Evolutionary conservation across 2,888 invertebrate genomes (phyloP), one percentile per base, ranked within the genome.

Genomic region (Meliscaeva auricollis): DNA sequence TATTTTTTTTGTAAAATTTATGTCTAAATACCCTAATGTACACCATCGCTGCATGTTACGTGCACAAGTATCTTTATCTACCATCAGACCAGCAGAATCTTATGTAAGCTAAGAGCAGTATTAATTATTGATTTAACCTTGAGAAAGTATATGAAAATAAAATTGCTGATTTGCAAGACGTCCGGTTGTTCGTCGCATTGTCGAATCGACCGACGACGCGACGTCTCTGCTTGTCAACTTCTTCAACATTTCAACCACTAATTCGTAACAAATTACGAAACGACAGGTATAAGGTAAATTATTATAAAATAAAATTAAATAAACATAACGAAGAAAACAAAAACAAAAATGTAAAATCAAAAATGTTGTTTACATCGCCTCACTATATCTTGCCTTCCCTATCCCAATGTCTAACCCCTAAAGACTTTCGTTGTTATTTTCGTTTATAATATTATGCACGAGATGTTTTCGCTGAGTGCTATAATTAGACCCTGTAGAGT

Each of bases 111-210:
- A 54, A 66, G 74, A 64, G 58, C 52, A 68, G 80, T 76, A 84
- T 80, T 80, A 84, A 84, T 84, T 84, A 84, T 84, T 84, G 80
- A 84, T 84, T 80, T 80, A 84, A 68, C 84, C 84, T 84, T 84
- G 75, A 76, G 72, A 46, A 41, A 41, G 26, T 50, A 46, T 64
- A 76, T 72, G 80, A 84, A 84, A 75, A 84, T 84, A 84, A 72
- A 84, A 60, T 75, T 72, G 52, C 64, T 84, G 58, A 79, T 69
- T 41, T 77, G 74, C 74, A 74, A 70, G 60, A 50, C 44, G 62
- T 48, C 74, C 35, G 60, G 38, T 50, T 41, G 48, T 56, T 46
- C 50, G 32, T 64, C 32, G 60, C 26, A 26, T 26, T 4, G 26
- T 26, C 38, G 35, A 35, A 9, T 38, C 38, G 38, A 13, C 13